These are phyloP conservation scores for Lacerta bilineata DNA, from an alignment of 2,797 vertebrate species.

Conservation along the genomic window DNA sequence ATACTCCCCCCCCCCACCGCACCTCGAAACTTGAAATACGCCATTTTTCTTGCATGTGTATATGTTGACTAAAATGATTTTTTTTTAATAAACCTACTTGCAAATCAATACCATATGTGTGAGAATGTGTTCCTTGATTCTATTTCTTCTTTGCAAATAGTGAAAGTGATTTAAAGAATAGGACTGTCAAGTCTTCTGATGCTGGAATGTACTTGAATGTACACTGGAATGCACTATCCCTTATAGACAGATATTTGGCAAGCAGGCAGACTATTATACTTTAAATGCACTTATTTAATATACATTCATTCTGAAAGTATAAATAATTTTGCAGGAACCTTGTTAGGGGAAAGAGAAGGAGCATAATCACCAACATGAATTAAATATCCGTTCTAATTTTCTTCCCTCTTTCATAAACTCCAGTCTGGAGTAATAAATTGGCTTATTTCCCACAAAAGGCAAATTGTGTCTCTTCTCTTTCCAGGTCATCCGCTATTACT, in stretches of 20 bases:
- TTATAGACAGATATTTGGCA: constrained; percentile 25
- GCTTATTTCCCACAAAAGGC: constrained; percentile 54
- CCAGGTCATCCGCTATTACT: constrained; percentile 51
- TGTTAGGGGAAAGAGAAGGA: constrained; percentile 33
- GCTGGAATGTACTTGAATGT: constrained; percentile 31
- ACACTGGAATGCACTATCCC: constrained; percentile 22
- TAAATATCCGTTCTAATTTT: constrained; percentile 54
- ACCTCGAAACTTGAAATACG: constrained; percentile 32
- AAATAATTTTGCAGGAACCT: background rate
- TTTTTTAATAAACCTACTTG: constrained; percentile 16
- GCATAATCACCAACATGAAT: constrained; percentile 35
- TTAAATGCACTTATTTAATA: constrained; percentile 48
- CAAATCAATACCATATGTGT: constrained; percentile 29
- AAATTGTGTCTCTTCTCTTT: constrained; percentile 65
- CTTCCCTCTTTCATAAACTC: constrained; percentile 47
- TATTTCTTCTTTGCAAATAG: constrained; percentile 9
- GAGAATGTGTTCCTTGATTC: constrained; percentile 36
- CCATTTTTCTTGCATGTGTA: constrained; percentile 21
- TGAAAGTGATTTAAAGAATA: constrained; percentile 39
- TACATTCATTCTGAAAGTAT: constrained; percentile 42
- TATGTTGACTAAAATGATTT: constrained; percentile 49
- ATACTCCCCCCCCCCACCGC: background rate
- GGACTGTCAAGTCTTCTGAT: constrained; percentile 23
- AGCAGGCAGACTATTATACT: constrained; percentile 19
- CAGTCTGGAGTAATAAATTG: constrained; percentile 62